Evolutionary conservation across 2,888 invertebrate genomes (phyloP).

Genomic region (Pyrrhia umbra): DNA sequence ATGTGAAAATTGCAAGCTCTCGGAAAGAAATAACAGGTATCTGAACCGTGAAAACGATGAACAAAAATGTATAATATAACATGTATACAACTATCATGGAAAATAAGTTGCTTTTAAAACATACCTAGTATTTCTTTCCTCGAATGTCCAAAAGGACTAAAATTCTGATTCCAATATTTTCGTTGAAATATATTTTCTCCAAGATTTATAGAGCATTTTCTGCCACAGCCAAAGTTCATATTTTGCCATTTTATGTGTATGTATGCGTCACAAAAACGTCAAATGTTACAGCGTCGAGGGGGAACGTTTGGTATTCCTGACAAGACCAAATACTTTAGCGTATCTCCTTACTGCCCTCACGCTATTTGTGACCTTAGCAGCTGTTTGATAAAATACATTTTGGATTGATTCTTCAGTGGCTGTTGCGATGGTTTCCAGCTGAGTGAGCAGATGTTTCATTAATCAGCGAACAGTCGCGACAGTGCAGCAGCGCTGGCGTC

Average conservation of each 20-base stretch:
- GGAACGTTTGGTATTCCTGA: conserved; percentile 88
- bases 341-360: conserved; percentile 39
- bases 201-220: conserved; percentile 61
- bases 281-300: conserved; percentile 89
- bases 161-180: conserved; percentile 25
- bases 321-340: conserved; percentile 43
- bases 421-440: conserved; percentile 78
- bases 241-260: conserved; percentile 86
- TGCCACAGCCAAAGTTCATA: conserved; percentile 77
- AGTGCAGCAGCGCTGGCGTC: conserved; percentile 86
- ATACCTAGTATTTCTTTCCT: neutral
- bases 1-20: too few species aligned
- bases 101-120: neutral
- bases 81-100: too few species aligned
- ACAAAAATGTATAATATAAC: too few species aligned
- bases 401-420: conserved; percentile 5
- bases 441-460: conserved; percentile 87
- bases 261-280: conserved; percentile 88
- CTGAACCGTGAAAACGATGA: too few species aligned
- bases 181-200: conserved; percentile 31
- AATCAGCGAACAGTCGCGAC: conserved; percentile 89
- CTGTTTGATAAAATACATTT: conserved; percentile 30
- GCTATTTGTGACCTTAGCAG: conserved; percentile 39
- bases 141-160: neutral
- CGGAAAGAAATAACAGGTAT: too few species aligned